A percentile compares a stretch with the other conserved stretches of the same genome.
Evolutionary conservation across 2,888 invertebrate genomes (phyloP).

Genomic region (Apotomis capreana): DNA sequence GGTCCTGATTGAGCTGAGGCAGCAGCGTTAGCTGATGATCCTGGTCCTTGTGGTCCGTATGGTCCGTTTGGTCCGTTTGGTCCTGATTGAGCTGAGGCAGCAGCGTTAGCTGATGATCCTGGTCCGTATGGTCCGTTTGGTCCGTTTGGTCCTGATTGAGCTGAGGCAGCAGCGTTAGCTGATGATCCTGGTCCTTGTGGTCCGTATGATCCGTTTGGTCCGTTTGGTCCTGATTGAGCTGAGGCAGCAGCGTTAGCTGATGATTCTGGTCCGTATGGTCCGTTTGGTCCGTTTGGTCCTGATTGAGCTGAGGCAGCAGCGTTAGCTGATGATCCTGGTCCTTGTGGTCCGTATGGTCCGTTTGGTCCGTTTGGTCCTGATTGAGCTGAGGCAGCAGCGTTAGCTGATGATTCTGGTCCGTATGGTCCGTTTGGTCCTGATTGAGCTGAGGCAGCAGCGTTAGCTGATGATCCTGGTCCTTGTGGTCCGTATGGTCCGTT

Average conservation of each 20-base stretch:
- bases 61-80: conserved; percentile 6
- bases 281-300: too few species aligned
- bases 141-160: conserved; percentile 1
- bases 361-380: conserved; percentile 6
- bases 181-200: conserved; percentile 11
- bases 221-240: not conserved
- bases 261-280: too few species aligned
- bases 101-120: too few species aligned
- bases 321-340: conserved; percentile 10
- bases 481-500: conserved; percentile 23
- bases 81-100: conserved; percentile 3
- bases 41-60: too few species aligned
- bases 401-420: conserved; percentile 19
- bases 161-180: conserved; percentile 17
- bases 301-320: not conserved
- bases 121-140: not conserved
- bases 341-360: not conserved
- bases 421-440: conserved; percentile 8
- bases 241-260: not conserved
- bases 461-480: not conserved
- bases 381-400: not conserved
- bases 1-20: not conserved
- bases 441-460: not conserved
- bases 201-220: too few species aligned
- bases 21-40: too few species aligned